Evolutionary conservation across 2,888 invertebrate genomes (phyloP).

Genomic region (Melanchra persicariae): DNA sequence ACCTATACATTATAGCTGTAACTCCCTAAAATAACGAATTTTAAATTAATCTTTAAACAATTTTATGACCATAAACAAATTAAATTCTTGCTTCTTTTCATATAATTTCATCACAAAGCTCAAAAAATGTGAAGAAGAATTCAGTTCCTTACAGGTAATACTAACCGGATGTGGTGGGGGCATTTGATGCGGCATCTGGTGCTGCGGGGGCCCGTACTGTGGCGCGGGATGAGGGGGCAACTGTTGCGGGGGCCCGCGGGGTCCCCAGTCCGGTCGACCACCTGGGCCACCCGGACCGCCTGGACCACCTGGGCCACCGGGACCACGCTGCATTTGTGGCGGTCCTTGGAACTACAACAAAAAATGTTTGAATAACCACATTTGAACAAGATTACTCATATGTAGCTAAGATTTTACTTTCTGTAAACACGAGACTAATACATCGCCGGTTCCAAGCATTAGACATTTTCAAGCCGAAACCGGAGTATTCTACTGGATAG

Average conservation of each 20-base stretch:
- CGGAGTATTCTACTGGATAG: no score
- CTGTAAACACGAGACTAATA: neutral
- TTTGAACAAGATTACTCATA: neutral
- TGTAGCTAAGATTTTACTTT: neutral
- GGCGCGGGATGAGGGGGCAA: constrained; percentile 85
- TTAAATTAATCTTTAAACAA: no score
- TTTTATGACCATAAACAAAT: neutral
- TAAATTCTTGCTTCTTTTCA: no score
- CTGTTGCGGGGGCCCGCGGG: constrained; percentile 83
- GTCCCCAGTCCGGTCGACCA: constrained; percentile 85
- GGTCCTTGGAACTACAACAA: constrained; percentile 83
- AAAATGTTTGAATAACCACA: neutral
- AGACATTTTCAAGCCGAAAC: neutral
- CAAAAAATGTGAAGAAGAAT: neutral
- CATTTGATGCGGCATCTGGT: constrained; percentile 87
- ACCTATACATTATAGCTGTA: neutral
- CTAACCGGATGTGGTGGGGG: constrained; percentile 85
- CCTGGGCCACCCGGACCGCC: constrained; percentile 77
- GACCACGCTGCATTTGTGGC: constrained; percentile 81
- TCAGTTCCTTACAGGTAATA: neutral
- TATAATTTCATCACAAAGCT: no score
- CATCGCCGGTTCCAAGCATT: neutral
- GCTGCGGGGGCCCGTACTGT: constrained; percentile 87
- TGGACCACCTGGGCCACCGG: constrained; percentile 72
- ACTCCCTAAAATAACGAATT: neutral